phyloP scores from a whole-genome alignment of 2,113 vertebrate species.

The Hippotragus niger region DNA sequence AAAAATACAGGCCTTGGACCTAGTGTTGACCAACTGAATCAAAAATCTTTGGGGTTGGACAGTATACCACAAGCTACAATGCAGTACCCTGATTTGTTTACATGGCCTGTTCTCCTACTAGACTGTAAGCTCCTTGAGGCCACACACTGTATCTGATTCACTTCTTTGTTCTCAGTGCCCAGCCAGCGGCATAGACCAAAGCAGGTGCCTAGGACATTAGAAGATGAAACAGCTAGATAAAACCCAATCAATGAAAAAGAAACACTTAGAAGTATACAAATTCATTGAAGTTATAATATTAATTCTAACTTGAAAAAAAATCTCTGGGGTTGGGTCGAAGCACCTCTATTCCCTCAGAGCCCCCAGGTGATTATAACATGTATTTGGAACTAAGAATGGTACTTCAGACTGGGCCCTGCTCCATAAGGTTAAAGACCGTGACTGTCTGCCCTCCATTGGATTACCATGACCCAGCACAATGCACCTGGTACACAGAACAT shows the following conservation, averaged over 20 bases:
- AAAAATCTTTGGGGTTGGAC: not conserved
- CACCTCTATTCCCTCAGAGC: not conserved
- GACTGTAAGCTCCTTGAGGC: not conserved
- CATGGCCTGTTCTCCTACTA: not conserved
- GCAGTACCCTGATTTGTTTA: too few relatives aligned
- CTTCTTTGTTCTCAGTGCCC: not conserved
- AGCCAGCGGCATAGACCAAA: not conserved
- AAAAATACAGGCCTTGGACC: not conserved
- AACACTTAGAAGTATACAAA: not conserved
- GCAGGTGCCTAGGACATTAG: not conserved
- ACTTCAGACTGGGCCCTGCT: not conserved
- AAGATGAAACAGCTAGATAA: not conserved
- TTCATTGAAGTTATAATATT: not conserved
- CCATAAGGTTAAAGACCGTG: not conserved
- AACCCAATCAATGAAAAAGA: not conserved
- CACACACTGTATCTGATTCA: not conserved
- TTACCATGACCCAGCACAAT: not conserved
- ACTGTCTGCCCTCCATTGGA: rapidly evolving
- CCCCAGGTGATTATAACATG: not conserved
- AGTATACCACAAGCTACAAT: rapidly evolving
- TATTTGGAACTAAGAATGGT: not conserved
- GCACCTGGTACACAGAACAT: rapidly evolving
- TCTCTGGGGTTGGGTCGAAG: not conserved
- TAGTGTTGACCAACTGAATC: not conserved
- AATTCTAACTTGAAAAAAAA: not conserved